Conservation (phyloP, 2,113 vertebrate species). For the Neopipo cinnamomea region DNA sequence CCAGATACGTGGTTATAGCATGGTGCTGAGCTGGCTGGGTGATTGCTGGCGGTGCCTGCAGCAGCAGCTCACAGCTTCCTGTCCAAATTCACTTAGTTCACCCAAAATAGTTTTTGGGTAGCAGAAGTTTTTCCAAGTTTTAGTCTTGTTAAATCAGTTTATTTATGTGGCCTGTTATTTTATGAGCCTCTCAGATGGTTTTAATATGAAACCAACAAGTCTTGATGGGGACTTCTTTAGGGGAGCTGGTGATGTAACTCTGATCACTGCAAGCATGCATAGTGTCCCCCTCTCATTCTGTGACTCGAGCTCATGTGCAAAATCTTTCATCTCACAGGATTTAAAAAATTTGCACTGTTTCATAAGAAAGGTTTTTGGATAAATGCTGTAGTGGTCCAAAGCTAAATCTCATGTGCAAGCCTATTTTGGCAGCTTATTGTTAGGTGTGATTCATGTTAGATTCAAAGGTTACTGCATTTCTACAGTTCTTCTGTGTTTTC, state of each 20-base stretch:
- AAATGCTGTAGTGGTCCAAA: neutral
- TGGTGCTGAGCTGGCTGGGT: neutral
- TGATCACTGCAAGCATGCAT: fast-evolving
- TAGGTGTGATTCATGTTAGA: neutral
- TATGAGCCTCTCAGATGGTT: neutral
- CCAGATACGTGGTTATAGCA: fast-evolving
- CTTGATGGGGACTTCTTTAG: neutral
- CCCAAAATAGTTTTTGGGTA: neutral
- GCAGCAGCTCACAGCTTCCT: fast-evolving
- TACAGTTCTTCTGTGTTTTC: neutral
- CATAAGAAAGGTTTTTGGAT: neutral
- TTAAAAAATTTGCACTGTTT: neutral
- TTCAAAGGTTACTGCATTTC: neutral
- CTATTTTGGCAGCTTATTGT: neutral
- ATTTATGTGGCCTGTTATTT: neutral
- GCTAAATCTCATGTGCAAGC: neutral
- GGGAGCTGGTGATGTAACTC: neutral
- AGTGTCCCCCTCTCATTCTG: neutral
- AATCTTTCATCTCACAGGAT: neutral
- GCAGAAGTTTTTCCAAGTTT: neutral
- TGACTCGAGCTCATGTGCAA: neutral
- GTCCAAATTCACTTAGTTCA: neutral
- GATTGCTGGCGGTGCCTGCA: neutral
- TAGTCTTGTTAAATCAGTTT: neutral
- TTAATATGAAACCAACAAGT: neutral